Percentiles rank a stretch among this genome's conserved stretches.
These are phyloP conservation scores for Ammodytes marinus DNA, from an alignment of 2,113 vertebrate genomes.

Conservation along the genomic window DNA sequence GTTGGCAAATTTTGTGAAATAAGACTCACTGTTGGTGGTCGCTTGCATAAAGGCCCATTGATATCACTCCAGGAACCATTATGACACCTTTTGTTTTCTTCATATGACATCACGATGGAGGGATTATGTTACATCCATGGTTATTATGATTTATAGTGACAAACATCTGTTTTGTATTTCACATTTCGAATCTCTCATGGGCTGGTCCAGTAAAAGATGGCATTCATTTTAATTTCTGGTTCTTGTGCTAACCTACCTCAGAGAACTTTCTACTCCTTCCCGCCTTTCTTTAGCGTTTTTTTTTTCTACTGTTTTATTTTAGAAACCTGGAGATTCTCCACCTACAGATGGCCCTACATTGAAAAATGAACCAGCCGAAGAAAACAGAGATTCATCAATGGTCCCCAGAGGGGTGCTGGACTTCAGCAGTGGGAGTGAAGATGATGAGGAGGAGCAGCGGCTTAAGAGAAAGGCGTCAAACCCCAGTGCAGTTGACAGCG, in stretches of 20 bases:
- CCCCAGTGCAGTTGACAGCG: slow-evolving; percentile 44
- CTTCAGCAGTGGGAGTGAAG: slow-evolving; percentile 91
- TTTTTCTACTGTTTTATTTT: slow-evolving; percentile 34
- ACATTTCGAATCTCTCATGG: slow-evolving; percentile 40
- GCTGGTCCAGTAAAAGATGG: slow-evolving; percentile 29
- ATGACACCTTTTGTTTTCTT: slow-evolving; percentile 47
- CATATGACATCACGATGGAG: slow-evolving; percentile 48
- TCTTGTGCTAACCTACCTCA: background rate
- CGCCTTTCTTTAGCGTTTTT: background rate
- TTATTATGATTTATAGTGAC: slow-evolving; percentile 54
- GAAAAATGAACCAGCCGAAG: slow-evolving; percentile 5
- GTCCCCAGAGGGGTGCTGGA: slow-evolving; percentile 69
- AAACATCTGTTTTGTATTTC: slow-evolving; percentile 48
- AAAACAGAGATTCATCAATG: slow-evolving; percentile 3
- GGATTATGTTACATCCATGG: slow-evolving; percentile 43
- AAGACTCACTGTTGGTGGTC: slow-evolving; percentile 61
- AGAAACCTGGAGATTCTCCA: slow-evolving; percentile 53
- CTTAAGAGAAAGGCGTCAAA: slow-evolving; percentile 65
- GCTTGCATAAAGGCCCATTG: slow-evolving; percentile 44
- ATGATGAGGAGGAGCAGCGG: slow-evolving; percentile 77
- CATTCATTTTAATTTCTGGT: background rate
- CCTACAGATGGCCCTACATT: background rate
- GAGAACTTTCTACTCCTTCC: background rate
- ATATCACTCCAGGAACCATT: slow-evolving; percentile 43
- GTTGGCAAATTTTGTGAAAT: slow-evolving; percentile 50